These are phyloP conservation scores for Hypena proboscidalis DNA, from an alignment of 2,888 invertebrate genomes.

Conservation along the genomic window DNA sequence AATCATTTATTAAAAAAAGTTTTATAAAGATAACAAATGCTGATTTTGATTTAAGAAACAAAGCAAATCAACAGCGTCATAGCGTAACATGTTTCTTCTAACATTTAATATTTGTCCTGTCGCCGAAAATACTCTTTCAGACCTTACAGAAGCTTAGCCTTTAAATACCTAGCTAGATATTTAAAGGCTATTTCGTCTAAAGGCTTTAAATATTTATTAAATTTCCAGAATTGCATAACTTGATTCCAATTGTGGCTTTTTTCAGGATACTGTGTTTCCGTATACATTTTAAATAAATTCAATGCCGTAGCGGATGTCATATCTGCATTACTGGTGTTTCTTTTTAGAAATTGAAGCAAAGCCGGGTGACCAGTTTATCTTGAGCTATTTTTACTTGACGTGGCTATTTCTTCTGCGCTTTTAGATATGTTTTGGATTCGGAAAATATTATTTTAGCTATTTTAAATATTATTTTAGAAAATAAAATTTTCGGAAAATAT, in stretches of 20 bases:
- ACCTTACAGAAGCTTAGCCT: conserved; percentile 5
- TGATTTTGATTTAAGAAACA: too few relatives aligned
- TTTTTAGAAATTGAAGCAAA: conserved; percentile 1
- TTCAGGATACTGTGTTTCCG: conserved; percentile 8
- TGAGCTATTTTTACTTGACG: neutral
- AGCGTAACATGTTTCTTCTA: conserved; percentile 9
- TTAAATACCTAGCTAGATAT: conserved; percentile 6
- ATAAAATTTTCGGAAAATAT: conserved; percentile 1
- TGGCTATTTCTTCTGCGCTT: neutral
- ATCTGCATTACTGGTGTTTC: neutral
- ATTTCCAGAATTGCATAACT: conserved; percentile 8
- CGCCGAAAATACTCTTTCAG: conserved; percentile 11
- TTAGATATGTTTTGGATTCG: neutral
- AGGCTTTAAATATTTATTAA: conserved; percentile 7
- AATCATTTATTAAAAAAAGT: too few relatives aligned
- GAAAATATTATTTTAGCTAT: too few relatives aligned
- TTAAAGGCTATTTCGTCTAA: conserved; percentile 13
- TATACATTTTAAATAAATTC: conserved; percentile 8
- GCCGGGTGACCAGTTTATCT: neutral
- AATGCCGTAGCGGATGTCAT: conserved; percentile 3
- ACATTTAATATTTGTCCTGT: conserved; percentile 22
- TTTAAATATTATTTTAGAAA: too few relatives aligned
- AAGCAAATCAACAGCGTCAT: conserved; percentile 13
- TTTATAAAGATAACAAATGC: too few relatives aligned
- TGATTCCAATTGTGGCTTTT: conserved; percentile 7